phyloP scores from a whole-genome alignment of 2,888 invertebrate genomes.

The Glyphotaelius pellucidus region DNA sequence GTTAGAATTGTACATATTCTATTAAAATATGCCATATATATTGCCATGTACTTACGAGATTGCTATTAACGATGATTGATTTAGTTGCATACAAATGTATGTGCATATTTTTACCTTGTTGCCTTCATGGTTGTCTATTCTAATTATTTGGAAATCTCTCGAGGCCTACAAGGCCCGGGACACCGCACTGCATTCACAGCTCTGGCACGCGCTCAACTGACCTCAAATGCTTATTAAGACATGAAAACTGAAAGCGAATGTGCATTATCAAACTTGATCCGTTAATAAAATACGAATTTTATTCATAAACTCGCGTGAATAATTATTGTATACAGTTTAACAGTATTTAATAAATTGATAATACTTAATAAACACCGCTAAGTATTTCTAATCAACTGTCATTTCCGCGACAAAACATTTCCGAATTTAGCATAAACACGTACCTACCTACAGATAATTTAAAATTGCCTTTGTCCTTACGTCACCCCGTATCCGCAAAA shows the following conservation, averaged over 20 bases:
- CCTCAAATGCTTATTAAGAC: background rate
- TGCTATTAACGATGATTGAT: background rate
- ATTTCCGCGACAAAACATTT: conserved; percentile 26
- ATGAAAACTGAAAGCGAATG: background rate
- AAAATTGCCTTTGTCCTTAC: conserved; percentile 41
- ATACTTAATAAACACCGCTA: background rate
- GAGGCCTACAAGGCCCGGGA: background rate
- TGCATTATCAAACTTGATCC: background rate
- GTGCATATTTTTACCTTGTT: background rate
- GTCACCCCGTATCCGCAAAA: conserved; percentile 41
- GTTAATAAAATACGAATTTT: background rate
- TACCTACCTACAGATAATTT: conserved; percentile 15
- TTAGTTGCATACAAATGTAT: background rate
- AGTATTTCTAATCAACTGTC: background rate
- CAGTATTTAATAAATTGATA: background rate
- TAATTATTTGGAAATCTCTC: background rate
- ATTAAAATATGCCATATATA: background rate
- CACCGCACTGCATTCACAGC: background rate
- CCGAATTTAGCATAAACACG: conserved; percentile 31
- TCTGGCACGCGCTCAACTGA: background rate
- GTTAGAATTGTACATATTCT: too few species aligned
- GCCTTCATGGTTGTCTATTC: background rate
- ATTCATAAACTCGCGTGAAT: background rate
- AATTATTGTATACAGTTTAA: background rate
- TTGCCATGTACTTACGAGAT: background rate